phyloP scores from a whole-genome alignment of 2,888 invertebrate species.

The Dromius quadrimaculatus region DNA sequence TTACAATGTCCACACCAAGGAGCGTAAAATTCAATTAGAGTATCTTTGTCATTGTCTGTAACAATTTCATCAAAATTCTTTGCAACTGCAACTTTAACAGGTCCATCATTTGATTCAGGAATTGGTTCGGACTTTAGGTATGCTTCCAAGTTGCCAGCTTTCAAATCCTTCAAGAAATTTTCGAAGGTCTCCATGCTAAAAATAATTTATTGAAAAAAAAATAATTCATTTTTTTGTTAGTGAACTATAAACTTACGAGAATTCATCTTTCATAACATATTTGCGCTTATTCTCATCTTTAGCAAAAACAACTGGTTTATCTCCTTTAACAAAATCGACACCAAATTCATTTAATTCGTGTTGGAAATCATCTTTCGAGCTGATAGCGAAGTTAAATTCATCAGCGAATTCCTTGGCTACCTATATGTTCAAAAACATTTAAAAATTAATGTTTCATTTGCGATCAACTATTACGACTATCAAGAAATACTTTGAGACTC shows the following conservation, averaged over 20 bases:
- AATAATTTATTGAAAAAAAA: too few relatives aligned
- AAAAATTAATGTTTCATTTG: too few relatives aligned
- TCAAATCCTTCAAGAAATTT: conserved; percentile 85
- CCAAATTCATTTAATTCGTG: conserved; percentile 96
- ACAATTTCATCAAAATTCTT: conserved; percentile 98
- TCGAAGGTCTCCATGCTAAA: conserved; percentile 85
- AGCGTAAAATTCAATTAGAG: conserved; percentile 97
- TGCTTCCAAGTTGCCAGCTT: conserved; percentile 86
- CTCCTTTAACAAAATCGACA: conserved; percentile 85
- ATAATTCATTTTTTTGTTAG: too few relatives aligned
- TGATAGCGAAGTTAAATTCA: conserved; percentile 87
- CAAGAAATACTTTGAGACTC: too few relatives aligned
- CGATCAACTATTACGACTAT: too few relatives aligned
- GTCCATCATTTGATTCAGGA: conserved; percentile 86
- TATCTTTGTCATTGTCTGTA: conserved; percentile 90
- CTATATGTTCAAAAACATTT: too few relatives aligned
- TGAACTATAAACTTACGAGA: conserved; percentile 78
- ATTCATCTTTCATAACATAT: conserved; percentile 89
- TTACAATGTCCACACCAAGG: conserved; percentile 99
- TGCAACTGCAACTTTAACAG: conserved; percentile 91
- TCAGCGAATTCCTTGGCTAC: conserved; percentile 79
- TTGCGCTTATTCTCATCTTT: conserved; percentile 88
- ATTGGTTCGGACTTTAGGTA: conserved; percentile 95
- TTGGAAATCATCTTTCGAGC: conserved; percentile 93
- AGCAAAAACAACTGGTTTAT: conserved; percentile 91